Base-by-base conservation (phyloP, 2,888 invertebrate genomes). In the Oxystoma pomonae region DNA sequence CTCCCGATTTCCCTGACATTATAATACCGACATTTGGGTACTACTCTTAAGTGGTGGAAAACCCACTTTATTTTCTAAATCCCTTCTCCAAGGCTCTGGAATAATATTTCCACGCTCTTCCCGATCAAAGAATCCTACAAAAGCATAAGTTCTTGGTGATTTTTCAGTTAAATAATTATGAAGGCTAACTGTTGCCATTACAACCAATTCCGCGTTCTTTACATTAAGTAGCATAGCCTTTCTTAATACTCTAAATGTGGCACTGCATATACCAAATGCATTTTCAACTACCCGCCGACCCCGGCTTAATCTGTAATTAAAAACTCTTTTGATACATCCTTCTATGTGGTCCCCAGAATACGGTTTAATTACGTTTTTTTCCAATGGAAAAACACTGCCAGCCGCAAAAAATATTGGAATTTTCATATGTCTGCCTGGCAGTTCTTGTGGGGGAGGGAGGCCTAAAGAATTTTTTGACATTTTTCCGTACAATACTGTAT, bases 361-460 rank as follows among this genome's bases (percentile, higher is more conserved):
- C 20, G 66, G 65, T 61, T 68, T 66, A 68, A 50, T n/a, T 18
- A 65, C 18, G 55, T 63, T 18, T 22, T 56, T 18, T 55, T 52
- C 58, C 60, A 17, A 55, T 19, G 0, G 18, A n/a, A n/a, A 73
- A 78, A 70, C 35, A 83, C 83, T 57, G 57, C 59, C 63, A n/a
- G 55, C 59, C 18, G 61, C 51, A 55, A 64, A 58, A 21, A 60
- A 35, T 16, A 58, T 61, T 17, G 60, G 60, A 18, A 53, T 12
- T 50, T 12, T 12, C 16, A 12, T 50, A 16, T 50, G 12, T 50
- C 12, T 50, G 16, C 16, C 16, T 12, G 50, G 50, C 16, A 50
- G 16, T 12, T 12, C 50, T 58, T 50, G 21, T 35, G 22, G 22
- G 3, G 58, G 58, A 58, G 58, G 58, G n/a, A 58, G 35, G 3